These are phyloP conservation scores for Paratilapia polleni DNA, from an alignment of 2,113 vertebrate genomes.

Conservation along the genomic window DNA sequence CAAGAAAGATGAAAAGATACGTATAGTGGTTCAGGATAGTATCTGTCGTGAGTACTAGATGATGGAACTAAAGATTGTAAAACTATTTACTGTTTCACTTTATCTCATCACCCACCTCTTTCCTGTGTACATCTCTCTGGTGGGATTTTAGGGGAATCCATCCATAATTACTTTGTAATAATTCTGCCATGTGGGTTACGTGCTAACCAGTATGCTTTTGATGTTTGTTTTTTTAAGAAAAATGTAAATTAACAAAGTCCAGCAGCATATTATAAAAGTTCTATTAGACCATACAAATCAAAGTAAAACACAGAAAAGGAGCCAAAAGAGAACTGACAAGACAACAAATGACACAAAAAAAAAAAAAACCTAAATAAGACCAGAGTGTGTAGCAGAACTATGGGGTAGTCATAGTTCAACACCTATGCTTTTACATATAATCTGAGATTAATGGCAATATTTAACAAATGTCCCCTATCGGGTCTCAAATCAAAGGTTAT, in stretches of 20 bases:
- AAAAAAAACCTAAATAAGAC: background rate
- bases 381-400: background rate
- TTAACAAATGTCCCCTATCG: background rate
- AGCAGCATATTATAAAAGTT: too few relatives aligned
- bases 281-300: too few relatives aligned
- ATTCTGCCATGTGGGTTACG: rapidly evolving
- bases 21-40: background rate
- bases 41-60: background rate
- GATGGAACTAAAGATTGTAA: background rate
- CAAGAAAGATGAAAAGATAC: background rate
- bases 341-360: background rate
- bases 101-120: background rate
- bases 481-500: too few relatives aligned
- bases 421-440: background rate
- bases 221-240: too few relatives aligned
- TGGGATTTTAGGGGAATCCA: background rate
- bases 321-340: background rate
- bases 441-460: rapidly evolving
- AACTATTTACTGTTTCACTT: background rate
- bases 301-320: too few relatives aligned
- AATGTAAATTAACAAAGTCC: too few relatives aligned
- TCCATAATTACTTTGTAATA: background rate
- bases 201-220: rapidly evolving
- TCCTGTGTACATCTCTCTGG: background rate
- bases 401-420: background rate